A percentile compares a stretch with the other conserved stretches of the same genome.
Evolutionary conservation across 2,888 invertebrate species (phyloP).

Genomic region (Melanchra persicariae): DNA sequence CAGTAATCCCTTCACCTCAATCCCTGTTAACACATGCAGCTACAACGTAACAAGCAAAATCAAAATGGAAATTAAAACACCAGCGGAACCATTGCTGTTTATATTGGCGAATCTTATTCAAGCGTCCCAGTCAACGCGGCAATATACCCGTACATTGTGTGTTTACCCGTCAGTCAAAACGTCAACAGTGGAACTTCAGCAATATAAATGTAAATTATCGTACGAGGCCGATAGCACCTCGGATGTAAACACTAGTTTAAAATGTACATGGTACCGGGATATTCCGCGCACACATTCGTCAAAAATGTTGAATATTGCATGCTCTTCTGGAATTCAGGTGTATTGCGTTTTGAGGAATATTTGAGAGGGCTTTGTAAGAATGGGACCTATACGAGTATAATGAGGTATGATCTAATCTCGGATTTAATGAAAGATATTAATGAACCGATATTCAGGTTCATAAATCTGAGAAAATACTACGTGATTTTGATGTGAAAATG

Average conservation of each 20-base stretch:
- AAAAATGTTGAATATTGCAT: slow-evolving; percentile 21
- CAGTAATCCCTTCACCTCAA: slow-evolving; percentile 26
- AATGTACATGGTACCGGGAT: slow-evolving; percentile 26
- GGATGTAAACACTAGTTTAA: slow-evolving; percentile 33
- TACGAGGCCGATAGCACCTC: slow-evolving; percentile 29
- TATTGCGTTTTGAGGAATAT: background rate
- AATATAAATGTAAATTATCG: slow-evolving; percentile 70
- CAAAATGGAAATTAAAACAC: slow-evolving; percentile 47
- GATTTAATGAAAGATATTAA: background rate
- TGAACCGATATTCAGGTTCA: no score
- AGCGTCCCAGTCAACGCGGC: slow-evolving; percentile 20
- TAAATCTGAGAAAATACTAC: background rate
- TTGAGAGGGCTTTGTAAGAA: background rate
- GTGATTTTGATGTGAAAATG: background rate
- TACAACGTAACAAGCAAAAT: slow-evolving; percentile 22
- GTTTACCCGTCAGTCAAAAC: slow-evolving; percentile 66
- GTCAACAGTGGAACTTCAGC: slow-evolving; percentile 55
- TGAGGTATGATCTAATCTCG: no score
- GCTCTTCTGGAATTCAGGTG: background rate
- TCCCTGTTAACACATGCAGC: background rate
- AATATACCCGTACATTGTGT: slow-evolving; percentile 49
- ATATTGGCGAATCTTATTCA: slow-evolving; percentile 36
- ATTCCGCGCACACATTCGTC: background rate
- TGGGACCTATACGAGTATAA: no score
- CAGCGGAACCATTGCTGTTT: slow-evolving; percentile 28